phyloP scores from a whole-genome alignment of 2,113 vertebrate species.

The Gila orcuttii region DNA sequence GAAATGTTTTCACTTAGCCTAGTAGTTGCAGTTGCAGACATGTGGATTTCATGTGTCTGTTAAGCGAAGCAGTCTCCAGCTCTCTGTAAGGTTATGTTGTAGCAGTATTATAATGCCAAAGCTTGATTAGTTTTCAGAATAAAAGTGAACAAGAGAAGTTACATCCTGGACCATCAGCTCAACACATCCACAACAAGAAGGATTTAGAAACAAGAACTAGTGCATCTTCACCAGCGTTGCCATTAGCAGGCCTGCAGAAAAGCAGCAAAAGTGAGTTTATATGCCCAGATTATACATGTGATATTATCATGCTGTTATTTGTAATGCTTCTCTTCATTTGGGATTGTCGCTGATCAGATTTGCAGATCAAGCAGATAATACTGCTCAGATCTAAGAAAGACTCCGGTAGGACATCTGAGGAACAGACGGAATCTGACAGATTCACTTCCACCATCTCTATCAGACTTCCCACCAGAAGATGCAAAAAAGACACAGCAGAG shows the following conservation, averaged over 20 bases:
- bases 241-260: neutral
- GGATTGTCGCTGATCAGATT: slow-evolving; percentile 31
- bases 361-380: slow-evolving; percentile 26
- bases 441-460: slow-evolving; percentile 51
- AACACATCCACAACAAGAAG: slow-evolving; percentile 28
- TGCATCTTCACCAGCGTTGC: neutral
- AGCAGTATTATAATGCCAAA: neutral
- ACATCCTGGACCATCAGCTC: neutral
- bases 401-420: neutral
- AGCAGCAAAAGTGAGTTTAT: slow-evolving; percentile 23
- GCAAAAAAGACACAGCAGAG: neutral
- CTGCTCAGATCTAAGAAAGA: slow-evolving; percentile 18
- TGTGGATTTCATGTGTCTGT: slow-evolving; percentile 10
- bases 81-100: neutral
- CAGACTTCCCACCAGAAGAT: slow-evolving; percentile 12
- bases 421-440: neutral
- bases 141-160: neutral
- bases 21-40: slow-evolving; percentile 28
- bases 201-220: neutral
- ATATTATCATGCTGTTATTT: neutral
- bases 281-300: neutral
- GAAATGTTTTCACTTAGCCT: neutral
- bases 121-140: slow-evolving; percentile 28
- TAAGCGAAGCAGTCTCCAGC: neutral
- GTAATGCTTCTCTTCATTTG: too few relatives aligned